Conservation (phyloP, 2,888 invertebrate genomes). For the Mystacides longicornis region DNA sequence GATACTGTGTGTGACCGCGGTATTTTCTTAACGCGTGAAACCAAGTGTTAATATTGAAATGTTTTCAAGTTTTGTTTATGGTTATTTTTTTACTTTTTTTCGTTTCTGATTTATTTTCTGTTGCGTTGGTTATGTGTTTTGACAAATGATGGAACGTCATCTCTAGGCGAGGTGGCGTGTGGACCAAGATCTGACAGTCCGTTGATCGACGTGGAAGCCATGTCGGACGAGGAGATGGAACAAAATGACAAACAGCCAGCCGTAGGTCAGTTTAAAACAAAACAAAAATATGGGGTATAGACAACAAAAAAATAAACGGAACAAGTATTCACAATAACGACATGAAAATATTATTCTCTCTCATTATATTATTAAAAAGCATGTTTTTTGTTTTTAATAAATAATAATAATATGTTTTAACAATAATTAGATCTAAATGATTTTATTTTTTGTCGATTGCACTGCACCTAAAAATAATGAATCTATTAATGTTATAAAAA, state of each 20-base stretch:
- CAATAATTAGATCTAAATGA: no score
- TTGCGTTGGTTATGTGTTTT: constrained; percentile 24
- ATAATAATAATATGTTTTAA: no score
- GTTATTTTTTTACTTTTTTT: constrained; percentile 11
- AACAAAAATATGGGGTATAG: neutral
- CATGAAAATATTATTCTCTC: neutral
- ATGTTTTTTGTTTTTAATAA: no score
- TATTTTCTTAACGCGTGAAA: no score
- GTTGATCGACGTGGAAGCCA: constrained; percentile 60
- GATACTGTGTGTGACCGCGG: no score
- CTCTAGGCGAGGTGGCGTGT: constrained; percentile 57
- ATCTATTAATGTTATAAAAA: no score
- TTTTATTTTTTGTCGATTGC: no score
- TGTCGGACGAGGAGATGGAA: constrained; percentile 52
- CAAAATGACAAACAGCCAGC: constrained; percentile 33
- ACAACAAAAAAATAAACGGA: constrained; percentile 3
- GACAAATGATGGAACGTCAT: constrained; percentile 22
- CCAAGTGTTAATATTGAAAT: no score
- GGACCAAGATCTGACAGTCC: constrained; percentile 54
- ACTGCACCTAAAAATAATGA: no score
- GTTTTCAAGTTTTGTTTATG: constrained; percentile 27
- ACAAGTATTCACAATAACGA: constrained; percentile 19
- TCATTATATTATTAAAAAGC: no score
- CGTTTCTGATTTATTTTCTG: constrained; percentile 8
- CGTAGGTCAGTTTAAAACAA: constrained; percentile 64